phyloP scores from a whole-genome alignment of 1,140 invertebrate genomes.

The Chrysopa pallens region DNA sequence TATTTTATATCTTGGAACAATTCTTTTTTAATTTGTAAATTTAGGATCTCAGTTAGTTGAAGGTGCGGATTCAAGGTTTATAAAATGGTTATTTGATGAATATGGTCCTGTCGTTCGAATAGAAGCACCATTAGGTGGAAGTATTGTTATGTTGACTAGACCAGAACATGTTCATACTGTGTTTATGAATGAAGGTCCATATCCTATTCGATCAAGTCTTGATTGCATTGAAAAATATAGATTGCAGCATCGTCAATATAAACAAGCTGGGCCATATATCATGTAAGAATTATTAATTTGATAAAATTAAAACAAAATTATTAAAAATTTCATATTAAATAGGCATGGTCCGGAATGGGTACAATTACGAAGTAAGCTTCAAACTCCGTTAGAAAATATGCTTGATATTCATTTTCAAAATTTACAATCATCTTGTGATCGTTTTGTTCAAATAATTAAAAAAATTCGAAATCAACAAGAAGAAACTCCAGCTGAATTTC shows the following conservation, averaged over 20 bases:
- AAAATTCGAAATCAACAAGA: constrained; percentile 37
- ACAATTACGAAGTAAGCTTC: constrained; percentile 27
- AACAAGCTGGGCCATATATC: constrained; percentile 31
- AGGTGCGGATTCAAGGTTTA: neutral
- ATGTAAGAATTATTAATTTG: constrained; percentile 26
- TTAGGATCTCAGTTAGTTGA: constrained; percentile 8
- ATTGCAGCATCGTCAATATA: constrained; percentile 28
- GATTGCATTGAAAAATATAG: constrained; percentile 41
- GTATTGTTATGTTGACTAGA: constrained; percentile 36
- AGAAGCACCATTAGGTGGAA: constrained; percentile 34
- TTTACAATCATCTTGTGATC: constrained; percentile 25
- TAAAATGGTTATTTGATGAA: constrained; percentile 32
- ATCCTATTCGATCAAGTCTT: constrained; percentile 34
- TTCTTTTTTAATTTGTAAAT: no score
- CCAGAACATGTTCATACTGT: constrained; percentile 40
- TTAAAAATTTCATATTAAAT: neutral
- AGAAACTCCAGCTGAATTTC: constrained; percentile 33
- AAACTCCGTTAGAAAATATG: constrained; percentile 25
- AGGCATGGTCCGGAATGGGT: constrained; percentile 35
- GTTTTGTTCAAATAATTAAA: constrained; percentile 21
- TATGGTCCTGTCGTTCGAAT: constrained; percentile 43
- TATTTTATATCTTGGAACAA: no score
- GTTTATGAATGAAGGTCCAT: constrained; percentile 33
- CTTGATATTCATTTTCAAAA: constrained; percentile 18
- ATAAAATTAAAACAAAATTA: no score